Percentiles rank a stretch among this genome's conserved stretches.
phyloP scores from a whole-genome alignment of 2,113 vertebrate species.

The Empidonax alnorum region DNA sequence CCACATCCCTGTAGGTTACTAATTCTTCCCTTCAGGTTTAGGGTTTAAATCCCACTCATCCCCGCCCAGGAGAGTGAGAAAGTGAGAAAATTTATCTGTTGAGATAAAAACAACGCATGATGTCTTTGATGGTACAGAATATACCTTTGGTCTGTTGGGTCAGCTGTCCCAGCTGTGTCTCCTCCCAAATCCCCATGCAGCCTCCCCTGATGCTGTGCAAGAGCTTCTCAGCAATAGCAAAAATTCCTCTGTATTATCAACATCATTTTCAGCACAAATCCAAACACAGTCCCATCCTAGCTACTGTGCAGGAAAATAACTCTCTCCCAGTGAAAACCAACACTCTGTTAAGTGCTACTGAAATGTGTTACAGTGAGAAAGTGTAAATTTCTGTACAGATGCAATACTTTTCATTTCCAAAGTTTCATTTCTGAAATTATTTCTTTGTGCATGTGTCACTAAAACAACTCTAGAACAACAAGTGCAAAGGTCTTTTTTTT shows the following conservation, averaged over 20 bases:
- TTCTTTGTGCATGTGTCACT: neutral
- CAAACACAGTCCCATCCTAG: neutral
- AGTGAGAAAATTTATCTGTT: neutral
- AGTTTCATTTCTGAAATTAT: neutral
- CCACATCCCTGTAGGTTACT: fast-evolving
- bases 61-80: neutral
- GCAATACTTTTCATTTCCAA: neutral
- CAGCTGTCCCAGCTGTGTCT: neutral
- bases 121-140: neutral
- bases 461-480: neutral
- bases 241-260: neutral
- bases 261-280: neutral
- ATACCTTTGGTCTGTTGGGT: neutral
- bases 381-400: neutral
- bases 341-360: neutral
- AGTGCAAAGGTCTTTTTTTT: neutral
- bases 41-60: neutral
- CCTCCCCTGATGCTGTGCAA: neutral
- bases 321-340: neutral
- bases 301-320: neutral
- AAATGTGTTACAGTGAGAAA: neutral
- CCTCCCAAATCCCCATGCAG: neutral
- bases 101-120: neutral
- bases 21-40: neutral
- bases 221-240: neutral